Base-by-base conservation (phyloP, 2,888 invertebrate species). In the Apodemia duryi region DNA sequence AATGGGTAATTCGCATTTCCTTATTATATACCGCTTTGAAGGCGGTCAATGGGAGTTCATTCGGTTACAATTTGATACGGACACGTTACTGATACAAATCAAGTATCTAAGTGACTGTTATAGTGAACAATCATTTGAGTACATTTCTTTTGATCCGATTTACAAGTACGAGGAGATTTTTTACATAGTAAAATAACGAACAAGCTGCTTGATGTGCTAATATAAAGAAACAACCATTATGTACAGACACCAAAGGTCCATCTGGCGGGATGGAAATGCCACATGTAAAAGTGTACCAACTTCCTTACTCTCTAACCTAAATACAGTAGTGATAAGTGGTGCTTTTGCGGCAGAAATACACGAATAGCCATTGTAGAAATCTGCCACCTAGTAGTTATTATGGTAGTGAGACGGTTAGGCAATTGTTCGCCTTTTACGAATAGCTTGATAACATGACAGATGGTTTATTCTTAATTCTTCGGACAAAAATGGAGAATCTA, bases 61-160 rank as follows among this genome's bases (percentile, higher is more conserved):
- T 35, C 35, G n/a, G 35, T 10, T 35, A 35, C 32, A 57, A 57
- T 57, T 57, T 13, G 57, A 29, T 57, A 57, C 57, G 57, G 63
- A 61, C 63, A 61, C 57, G 66, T 61, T 35, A 51, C 49, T 32
- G 64, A 64, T 62, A 64, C 46, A 61, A 63, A 61, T 63, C 63
- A 43, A 63, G 61, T 61, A 43, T 61, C 41, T 57, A 57, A 57
- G 54, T 32, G 32, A 32, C 54, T 32, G 29, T 13, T 57, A 57
- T 57, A 29, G 29, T 13, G 32, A 57, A 57, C 11, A 32, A 29
- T 11, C 3, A 54, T 32, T 57, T 32, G 32, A 57, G 57, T 57
- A 57, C 29, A 29, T 29, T 54, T 7, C 7, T 51, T 21, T 7
- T 52, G 10, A 28, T 28, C 3, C 9, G 28, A 28, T 52, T 52